A percentile compares a stretch with the other conserved stretches of the same genome.
Conservation (phyloP, 2,113 vertebrate species). For the Motacilla alba region DNA sequence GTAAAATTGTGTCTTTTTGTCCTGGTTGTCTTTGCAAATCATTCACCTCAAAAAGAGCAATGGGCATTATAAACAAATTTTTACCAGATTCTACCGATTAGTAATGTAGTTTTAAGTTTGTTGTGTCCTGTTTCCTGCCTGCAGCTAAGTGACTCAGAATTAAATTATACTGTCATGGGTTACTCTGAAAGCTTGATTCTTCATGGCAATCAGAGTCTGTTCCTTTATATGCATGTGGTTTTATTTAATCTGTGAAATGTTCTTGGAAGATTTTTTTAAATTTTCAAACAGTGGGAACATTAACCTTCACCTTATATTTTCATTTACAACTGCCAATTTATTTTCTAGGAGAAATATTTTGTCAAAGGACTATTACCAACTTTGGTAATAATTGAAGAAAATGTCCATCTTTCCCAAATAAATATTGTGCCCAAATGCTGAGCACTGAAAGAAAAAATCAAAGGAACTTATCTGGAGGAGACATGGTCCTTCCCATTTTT, state of each 20-base stretch:
- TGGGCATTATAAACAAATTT: background rate
- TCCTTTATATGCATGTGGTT: background rate
- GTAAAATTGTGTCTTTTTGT: background rate
- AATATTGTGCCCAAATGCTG: background rate
- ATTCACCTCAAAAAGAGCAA: constrained; percentile 13
- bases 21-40: constrained; percentile 3
- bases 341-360: background rate
- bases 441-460: background rate
- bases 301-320: background rate
- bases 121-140: background rate
- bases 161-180: background rate
- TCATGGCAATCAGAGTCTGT: background rate
- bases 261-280: background rate
- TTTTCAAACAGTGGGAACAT: background rate
- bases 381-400: background rate
- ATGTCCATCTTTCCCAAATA: background rate
- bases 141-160: background rate
- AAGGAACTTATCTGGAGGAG: background rate
- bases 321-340: background rate
- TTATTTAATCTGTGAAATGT: background rate
- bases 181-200: background rate
- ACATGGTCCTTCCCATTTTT: background rate
- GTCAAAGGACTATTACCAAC: background rate
- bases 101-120: background rate
- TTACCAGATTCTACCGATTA: background rate